These are phyloP conservation scores for Sarcoramphus papa DNA, from an alignment of 2,797 vertebrate genomes.

Conservation along the genomic window DNA sequence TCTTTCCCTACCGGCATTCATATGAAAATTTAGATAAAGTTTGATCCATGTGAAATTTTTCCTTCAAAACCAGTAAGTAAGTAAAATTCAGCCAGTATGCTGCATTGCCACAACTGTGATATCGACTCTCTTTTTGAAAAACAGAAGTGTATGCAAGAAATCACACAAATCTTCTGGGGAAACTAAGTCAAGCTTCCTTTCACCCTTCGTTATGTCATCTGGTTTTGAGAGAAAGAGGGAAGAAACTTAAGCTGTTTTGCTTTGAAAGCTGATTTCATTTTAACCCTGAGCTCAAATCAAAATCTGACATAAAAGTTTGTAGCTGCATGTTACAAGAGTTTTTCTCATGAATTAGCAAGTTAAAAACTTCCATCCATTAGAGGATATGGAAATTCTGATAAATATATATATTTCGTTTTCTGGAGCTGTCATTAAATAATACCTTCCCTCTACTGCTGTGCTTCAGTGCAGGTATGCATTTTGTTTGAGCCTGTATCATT, in stretches of 20 bases:
- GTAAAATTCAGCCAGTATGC: neutral
- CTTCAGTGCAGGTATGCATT: neutral
- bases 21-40: neutral
- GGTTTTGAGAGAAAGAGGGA: neutral
- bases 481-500: neutral
- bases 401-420: neutral
- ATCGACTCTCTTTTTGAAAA: neutral
- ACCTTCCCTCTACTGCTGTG: neutral
- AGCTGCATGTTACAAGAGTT: neutral
- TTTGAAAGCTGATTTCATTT: neutral
- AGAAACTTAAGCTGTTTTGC: neutral
- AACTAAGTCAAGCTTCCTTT: neutral
- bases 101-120: neutral
- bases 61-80: neutral
- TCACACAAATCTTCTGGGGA: neutral
- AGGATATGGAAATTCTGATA: neutral
- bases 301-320: neutral
- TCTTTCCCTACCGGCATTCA: neutral
- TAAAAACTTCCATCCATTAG: neutral
- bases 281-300: neutral
- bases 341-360: neutral
- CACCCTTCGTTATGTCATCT: neutral
- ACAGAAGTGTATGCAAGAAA: neutral
- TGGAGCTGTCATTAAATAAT: neutral
- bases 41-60: neutral